Percentiles rank a stretch among this genome's conserved stretches.
Evolutionary conservation across 2,113 vertebrate genomes (phyloP).

Genomic region (Myotis davidii): DNA sequence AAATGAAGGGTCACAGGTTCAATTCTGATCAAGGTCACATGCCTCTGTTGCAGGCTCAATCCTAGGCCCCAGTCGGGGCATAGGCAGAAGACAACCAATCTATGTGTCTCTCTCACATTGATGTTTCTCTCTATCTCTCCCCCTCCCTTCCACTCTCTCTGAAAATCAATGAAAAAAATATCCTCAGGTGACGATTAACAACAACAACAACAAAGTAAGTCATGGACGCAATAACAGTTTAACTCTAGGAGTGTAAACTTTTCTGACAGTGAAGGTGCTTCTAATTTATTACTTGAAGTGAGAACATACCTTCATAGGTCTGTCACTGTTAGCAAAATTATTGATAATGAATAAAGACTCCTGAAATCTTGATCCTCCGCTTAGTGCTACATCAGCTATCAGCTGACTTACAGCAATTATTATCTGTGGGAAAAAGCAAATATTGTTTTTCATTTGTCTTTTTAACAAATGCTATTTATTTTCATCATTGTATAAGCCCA

Average conservation of each 20-base stretch:
- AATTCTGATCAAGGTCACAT: too few species aligned
- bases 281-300: not conserved
- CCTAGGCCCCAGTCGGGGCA: too few species aligned
- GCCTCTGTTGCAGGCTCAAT: too few species aligned
- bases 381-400: slow-evolving; percentile 96
- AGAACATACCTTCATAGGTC: slow-evolving; percentile 94
- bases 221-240: not conserved
- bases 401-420: slow-evolving; percentile 98
- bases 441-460: slow-evolving; percentile 29
- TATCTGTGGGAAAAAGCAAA: slow-evolving; percentile 87
- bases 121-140: too few species aligned
- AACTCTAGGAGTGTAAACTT: not conserved
- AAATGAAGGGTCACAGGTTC: too few species aligned
- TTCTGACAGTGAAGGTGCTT: not conserved
- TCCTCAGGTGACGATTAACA: too few species aligned
- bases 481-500: not conserved
- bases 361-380: slow-evolving; percentile 96
- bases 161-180: too few species aligned
- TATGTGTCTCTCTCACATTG: too few species aligned
- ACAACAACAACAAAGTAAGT: not conserved
- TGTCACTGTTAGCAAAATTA: slow-evolving; percentile 99
- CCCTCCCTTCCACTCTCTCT: too few species aligned
- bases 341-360: slow-evolving; percentile 98
- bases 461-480: slow-evolving; percentile 17
- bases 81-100: too few species aligned